Conservation (phyloP, 1,140 invertebrate genomes). For the Copidosoma floridanum region DNA sequence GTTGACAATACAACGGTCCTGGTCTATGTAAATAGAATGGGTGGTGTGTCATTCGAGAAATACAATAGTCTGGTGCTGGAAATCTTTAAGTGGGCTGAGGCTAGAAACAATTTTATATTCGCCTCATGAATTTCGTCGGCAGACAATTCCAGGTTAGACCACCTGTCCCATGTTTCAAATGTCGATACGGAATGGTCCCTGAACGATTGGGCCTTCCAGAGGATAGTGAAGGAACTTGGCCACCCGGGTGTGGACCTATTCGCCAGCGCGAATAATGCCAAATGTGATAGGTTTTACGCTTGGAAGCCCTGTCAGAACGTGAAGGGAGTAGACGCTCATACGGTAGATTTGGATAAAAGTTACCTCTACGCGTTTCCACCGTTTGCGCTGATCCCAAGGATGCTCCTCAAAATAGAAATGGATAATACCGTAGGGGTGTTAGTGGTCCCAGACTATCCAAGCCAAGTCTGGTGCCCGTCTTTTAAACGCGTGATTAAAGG, state of each 20-base stretch:
- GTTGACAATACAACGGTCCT: conserved; percentile 37
- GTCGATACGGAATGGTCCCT: conserved; percentile 31
- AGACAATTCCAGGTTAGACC: conserved; percentile 33
- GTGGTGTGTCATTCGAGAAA: conserved; percentile 22
- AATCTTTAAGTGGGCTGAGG: conserved; percentile 24
- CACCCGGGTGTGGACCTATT: conserved; percentile 33
- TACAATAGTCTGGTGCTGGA: background rate
- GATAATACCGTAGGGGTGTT: conserved; percentile 3
- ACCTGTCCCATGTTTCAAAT: conserved; percentile 27
- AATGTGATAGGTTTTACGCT: conserved; percentile 32
- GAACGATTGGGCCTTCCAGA: conserved; percentile 3
- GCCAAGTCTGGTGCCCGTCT: conserved; percentile 21
- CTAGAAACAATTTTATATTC: background rate
- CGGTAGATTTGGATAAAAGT: conserved; percentile 3
- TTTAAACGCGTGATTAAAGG: conserved; percentile 2
- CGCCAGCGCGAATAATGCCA: conserved; percentile 28
- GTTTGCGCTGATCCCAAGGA: conserved; percentile 6
- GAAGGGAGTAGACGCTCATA: conserved; percentile 28
- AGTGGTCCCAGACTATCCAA: conserved; percentile 18
- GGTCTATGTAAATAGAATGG: conserved; percentile 34
- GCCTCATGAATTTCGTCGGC: conserved; percentile 25
- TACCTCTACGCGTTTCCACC: conserved; percentile 24
- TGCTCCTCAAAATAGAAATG: background rate
- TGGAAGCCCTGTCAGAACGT: conserved; percentile 28
- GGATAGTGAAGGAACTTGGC: conserved; percentile 31